phyloP scores from a whole-genome alignment of 2,888 invertebrate species.

The Philonicus albiceps region DNA sequence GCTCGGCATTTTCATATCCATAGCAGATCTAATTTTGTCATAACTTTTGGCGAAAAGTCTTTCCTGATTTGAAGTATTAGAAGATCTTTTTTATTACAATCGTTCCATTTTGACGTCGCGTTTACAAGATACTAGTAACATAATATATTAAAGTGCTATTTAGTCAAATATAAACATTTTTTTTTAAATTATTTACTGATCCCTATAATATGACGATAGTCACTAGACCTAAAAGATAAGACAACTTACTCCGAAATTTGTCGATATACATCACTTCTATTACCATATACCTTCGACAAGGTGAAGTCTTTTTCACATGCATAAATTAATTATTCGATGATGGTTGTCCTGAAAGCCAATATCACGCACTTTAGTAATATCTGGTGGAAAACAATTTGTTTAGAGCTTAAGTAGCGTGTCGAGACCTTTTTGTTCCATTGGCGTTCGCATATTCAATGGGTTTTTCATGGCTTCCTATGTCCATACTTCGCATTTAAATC shows the following conservation, averaged over 20 bases:
- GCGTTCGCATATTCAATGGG: slow-evolving; percentile 17
- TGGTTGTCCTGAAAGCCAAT: not conserved
- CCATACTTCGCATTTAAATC: not conserved
- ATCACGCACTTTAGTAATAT: slow-evolving; percentile 29
- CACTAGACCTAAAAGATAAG: too few species aligned
- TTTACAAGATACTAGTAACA: too few species aligned
- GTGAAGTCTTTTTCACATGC: not conserved
- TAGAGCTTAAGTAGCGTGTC: not conserved
- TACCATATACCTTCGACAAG: not conserved
- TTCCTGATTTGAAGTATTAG: not conserved
- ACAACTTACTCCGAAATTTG: not conserved
- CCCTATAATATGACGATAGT: not conserved
- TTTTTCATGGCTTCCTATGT: not conserved
- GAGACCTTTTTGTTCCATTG: slow-evolving; percentile 6
- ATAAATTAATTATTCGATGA: slow-evolving; percentile 18
- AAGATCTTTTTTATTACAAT: not conserved
- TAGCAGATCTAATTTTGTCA: not conserved
- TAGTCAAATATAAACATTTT: too few species aligned
- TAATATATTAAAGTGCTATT: too few species aligned
- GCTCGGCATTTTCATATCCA: not conserved
- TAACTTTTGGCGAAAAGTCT: not conserved
- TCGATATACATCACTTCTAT: not conserved
- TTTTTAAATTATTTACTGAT: too few species aligned
- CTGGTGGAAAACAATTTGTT: slow-evolving; percentile 28
- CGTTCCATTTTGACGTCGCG: too few species aligned